Evolutionary conservation across 2,797 vertebrate species (phyloP), one percentile per base, ranked within the genome.

Genomic region (Discoglossus pictus): DNA sequence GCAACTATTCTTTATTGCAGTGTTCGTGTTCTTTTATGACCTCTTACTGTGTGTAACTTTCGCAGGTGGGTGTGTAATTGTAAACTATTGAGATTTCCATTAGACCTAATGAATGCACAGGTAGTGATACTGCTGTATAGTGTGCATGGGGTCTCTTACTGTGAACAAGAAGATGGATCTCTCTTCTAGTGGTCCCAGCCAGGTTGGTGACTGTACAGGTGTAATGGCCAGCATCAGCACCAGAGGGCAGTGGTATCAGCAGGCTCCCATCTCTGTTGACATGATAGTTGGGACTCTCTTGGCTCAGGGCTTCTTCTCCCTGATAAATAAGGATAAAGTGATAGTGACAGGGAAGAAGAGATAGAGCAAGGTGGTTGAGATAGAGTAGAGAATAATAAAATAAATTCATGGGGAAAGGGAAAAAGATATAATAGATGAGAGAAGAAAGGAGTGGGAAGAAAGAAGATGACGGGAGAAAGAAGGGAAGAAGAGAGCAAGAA

Each of bases 101-200:
- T n/a, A n/a, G n/a, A n/a, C n/a, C n/a, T n/a, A n/a, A n/a, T n/a
- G 10, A 48, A 21, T 25, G 1, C 3, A 4, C n/a, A 11, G 10
- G 24, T 21, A 16, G 17, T 4, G 42, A 0, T 1, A 2, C 4
- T 34, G 11, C 10, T n/a, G 7, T 1, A 6, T 4, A 20, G 0
- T 2, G 50, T 12, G 21, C 59, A 1, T 2, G 48, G 15, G 3
- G 3, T 55, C 51, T 79, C 94, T 92, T 84, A 98, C 96, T 92
- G 81, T 93, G 94, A 72, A 98, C 78, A 3, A 87, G 92, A n/a
- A 98, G 93, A 75, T 89, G 82, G 78, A 91, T 80, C 83, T 94
- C 93, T 62, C 71, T 79, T 80, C 88, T 95, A 55, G 92, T 85
- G 66, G 88, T 92, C 36, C 96, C 96, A 50, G 88, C 91, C 0